Base-by-base conservation (phyloP, 1,140 invertebrate species). In the Cotesia glomerata region DNA sequence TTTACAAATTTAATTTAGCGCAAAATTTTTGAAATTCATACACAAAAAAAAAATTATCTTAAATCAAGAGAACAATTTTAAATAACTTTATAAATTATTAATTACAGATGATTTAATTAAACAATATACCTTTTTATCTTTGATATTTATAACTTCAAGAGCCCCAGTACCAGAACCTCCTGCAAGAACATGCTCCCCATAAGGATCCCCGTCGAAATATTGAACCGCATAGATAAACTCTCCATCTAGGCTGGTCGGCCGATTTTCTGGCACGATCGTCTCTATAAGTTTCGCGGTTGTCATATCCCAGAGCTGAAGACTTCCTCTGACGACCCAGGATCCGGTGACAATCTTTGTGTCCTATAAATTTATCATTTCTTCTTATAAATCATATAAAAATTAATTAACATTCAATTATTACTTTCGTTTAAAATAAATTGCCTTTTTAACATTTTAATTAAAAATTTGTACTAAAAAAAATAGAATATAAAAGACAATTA, bases 231-330 rank as follows among this genome's bases (percentile, higher is more conserved):
- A 84, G 1, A 83, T 54, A 77, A 81, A 85, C 66, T 85, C 84
- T 8, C 82, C 84, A 54, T 80, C 75, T 2, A 83, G 51, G 2
- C 74, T 79, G 5, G 74, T 73, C 11, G 74, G 61, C 16, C 84
- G 74, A 63, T 85, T 85, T 49, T 63, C 45, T 0, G 82, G 82
- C 49, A 71, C 72, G 14, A 85, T 78, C 2, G 76, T 82, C n/a
- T 82, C 79, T 4, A 85, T 77, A 7, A 84, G 66, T 73, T 81
- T 80, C 7, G 77, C 79, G 26, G 75, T 80, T 34, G 59, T 75
- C 36, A 84, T 54, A 58, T 86, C 83, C 83, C 84, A 85, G 7
- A 82, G 3, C 73, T 86, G 80, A 14, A 85, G 74, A 75, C 81
- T 79, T 32, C 80, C 79, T 64, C 74, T 73, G 1, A 81, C 80